A percentile compares a stretch with the other conserved stretches of the same genome.
phyloP scores from a whole-genome alignment of 1,140 invertebrate genomes.

The Sinonovacula constricta region DNA sequence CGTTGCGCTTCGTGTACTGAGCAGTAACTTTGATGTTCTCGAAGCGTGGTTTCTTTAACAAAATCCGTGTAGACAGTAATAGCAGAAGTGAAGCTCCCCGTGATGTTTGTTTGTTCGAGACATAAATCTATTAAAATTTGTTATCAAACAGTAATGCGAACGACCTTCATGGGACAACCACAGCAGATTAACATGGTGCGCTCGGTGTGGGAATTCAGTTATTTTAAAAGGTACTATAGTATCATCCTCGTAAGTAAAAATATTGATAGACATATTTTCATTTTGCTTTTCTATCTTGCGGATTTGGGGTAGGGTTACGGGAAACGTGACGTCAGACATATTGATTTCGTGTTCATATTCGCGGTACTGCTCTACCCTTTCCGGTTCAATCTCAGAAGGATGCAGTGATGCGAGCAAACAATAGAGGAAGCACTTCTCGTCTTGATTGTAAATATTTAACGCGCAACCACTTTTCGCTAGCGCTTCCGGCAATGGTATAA shows the following conservation, averaged over 20 bases:
- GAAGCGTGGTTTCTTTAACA: neutral
- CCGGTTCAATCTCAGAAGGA: neutral
- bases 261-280: neutral
- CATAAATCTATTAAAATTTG: slow-evolving; percentile 1
- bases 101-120: neutral
- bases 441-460: slow-evolving; percentile 19
- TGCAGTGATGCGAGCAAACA: neutral
- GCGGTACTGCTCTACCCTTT: neutral
- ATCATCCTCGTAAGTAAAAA: slow-evolving; percentile 1
- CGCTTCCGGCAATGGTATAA: neutral
- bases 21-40: slow-evolving; percentile 12
- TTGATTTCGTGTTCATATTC: slow-evolving; percentile 8
- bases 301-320: slow-evolving; percentile 1
- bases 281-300: slow-evolving; percentile 6
- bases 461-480: neutral
- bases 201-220: neutral
- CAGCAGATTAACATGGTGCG: slow-evolving; percentile 5
- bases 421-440: no score
- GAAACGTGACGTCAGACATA: neutral
- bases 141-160: slow-evolving; percentile 8
- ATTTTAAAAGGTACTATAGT: neutral
- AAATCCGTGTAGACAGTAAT: slow-evolving; percentile 16
- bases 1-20: slow-evolving; percentile 5
- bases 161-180: neutral
- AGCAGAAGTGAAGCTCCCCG: neutral